Evolutionary conservation across 2,797 vertebrate species (phyloP).

Genomic region (Sebastes elongatus): DNA sequence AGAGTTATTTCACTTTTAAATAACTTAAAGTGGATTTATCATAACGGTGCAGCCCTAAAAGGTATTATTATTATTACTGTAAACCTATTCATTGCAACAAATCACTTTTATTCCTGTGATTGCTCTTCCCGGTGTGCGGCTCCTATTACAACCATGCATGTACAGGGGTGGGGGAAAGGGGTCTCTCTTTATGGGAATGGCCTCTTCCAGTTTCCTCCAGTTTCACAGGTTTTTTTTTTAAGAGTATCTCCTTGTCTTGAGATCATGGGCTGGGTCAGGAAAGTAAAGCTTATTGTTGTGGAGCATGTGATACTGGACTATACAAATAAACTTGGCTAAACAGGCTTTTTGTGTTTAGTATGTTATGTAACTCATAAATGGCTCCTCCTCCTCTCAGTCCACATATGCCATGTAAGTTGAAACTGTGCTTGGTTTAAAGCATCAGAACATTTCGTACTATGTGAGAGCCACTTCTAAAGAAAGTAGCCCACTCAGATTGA

Average conservation of each 20-base stretch:
- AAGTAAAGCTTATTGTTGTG: background rate
- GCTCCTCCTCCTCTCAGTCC: background rate
- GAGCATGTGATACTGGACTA: background rate
- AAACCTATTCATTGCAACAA: background rate
- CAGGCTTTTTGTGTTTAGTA: background rate
- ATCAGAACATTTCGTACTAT: background rate
- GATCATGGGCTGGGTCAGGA: background rate
- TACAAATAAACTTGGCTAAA: slow-evolving; percentile 3
- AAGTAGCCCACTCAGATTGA: background rate
- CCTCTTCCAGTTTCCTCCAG: background rate
- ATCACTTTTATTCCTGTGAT: background rate
- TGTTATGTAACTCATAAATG: slow-evolving; percentile 11
- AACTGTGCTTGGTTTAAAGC: background rate
- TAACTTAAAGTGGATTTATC: background rate
- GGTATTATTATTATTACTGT: background rate
- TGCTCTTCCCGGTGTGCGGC: background rate
- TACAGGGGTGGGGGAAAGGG: background rate
- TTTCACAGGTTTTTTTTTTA: background rate
- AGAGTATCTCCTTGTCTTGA: background rate
- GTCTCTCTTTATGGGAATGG: background rate
- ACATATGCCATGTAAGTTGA: background rate
- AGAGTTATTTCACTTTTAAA: background rate
- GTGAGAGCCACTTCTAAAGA: background rate
- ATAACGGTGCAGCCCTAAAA: background rate
- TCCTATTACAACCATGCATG: background rate